Percentiles rank a stretch among this genome's conserved stretches.
Conservation (phyloP, 2,888 invertebrate species). For the Pyrrhosoma nymphula region DNA sequence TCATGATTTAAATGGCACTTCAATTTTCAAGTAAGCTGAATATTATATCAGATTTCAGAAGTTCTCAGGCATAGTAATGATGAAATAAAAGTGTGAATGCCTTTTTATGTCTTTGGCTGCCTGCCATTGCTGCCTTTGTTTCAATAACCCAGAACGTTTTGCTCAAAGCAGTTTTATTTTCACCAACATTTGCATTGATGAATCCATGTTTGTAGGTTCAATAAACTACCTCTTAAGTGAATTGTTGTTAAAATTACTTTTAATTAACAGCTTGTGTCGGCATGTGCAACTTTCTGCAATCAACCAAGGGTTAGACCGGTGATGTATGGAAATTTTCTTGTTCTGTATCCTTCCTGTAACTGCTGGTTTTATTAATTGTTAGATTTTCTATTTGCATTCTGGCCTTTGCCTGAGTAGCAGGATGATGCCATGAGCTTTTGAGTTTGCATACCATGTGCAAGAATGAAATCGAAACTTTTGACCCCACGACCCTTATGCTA, state of each 20-base stretch:
- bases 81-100: neutral
- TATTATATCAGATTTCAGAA: neutral
- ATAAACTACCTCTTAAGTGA: conserved; percentile 29
- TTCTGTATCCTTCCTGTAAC: too few species aligned
- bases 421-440: too few species aligned
- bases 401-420: too few species aligned
- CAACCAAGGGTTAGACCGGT: too few species aligned
- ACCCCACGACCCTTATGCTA: too few species aligned
- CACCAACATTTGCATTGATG: neutral
- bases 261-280: neutral
- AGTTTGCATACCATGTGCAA: too few species aligned
- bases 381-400: too few species aligned
- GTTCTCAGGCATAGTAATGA: neutral
- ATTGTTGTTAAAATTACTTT: neutral
- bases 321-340: neutral
- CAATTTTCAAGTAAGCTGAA: too few species aligned
- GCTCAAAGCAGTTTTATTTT: conserved; percentile 17
- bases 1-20: too few species aligned
- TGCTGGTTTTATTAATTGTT: too few species aligned
- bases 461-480: too few species aligned
- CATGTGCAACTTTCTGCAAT: too few species aligned
- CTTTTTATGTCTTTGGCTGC: neutral
- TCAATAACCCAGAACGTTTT: neutral
- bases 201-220: neutral
- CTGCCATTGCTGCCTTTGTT: neutral